phyloP scores from a whole-genome alignment of 2,797 vertebrate genomes.

The Ctenochaetus hawaiiensis region DNA sequence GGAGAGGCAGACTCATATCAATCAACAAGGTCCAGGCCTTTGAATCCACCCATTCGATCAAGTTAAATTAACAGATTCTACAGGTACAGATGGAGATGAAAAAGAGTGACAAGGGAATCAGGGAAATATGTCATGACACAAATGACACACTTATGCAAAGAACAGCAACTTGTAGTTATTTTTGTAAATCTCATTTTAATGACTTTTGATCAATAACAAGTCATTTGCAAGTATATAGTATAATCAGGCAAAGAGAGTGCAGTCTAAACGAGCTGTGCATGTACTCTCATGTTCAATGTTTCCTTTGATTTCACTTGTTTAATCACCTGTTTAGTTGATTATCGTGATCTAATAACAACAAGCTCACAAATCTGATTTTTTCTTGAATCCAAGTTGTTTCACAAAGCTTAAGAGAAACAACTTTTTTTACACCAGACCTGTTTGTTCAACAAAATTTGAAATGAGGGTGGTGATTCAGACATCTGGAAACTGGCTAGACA shows the following conservation, averaged over 20 bases:
- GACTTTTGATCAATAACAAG: conserved; percentile 5
- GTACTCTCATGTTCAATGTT: not conserved
- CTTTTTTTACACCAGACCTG: not conserved
- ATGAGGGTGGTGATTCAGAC: conserved; percentile 9
- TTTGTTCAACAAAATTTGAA: conserved; percentile 8
- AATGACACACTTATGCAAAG: too few species aligned
- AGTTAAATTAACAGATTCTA: too few species aligned
- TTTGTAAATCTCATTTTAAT: conserved; percentile 20
- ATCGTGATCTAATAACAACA: not conserved
- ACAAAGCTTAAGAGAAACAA: conserved; percentile 1
- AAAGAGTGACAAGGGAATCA: too few species aligned
- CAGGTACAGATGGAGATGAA: too few species aligned
- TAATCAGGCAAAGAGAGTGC: conserved; percentile 8
- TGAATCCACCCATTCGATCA: too few species aligned
- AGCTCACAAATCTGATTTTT: not conserved
- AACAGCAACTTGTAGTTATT: not conserved
- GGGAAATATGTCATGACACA: too few species aligned
- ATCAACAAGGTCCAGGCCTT: not conserved
- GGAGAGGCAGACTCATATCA: not conserved
- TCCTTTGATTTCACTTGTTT: conserved; percentile 18
- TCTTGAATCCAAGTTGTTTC: not conserved
- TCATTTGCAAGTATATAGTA: not conserved
- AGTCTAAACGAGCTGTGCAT: conserved; percentile 6
- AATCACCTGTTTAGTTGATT: not conserved
- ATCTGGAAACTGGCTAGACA: conserved; percentile 8